Evolutionary conservation across 1,140 invertebrate genomes (phyloP), one percentile per base, ranked within the genome.

Genomic region (Eupristina koningsbergeri): DNA sequence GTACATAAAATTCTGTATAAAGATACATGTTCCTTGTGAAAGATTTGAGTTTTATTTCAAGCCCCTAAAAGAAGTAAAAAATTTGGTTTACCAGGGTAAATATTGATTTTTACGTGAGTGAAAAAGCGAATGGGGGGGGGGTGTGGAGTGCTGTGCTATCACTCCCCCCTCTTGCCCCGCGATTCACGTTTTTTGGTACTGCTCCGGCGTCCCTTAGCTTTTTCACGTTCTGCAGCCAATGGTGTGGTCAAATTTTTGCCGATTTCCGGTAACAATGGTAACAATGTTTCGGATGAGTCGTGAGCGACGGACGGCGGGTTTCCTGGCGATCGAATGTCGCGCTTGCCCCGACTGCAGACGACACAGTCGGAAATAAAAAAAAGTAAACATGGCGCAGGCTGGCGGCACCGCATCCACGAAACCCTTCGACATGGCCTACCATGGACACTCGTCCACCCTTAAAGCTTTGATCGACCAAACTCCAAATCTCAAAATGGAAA

Each of bases 351-450:
- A 29, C 11, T 6, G 31, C 64, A 67, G 64, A 36, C 63, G 63
- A n/a, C 6, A 73, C 73, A 53, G 26, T 75, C 5, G 41, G 53
- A 75, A 5, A 3, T 26, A 58, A 58, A n/a, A n/a, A n/a, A n/a
- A 76, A 6, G 1, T 2, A 26, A 67, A 76, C 73, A 85, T 85
- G 84, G 50, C 80, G 39, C 17, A 69, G 47, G 34, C 71, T 50
- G 75, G 74, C 15, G 50, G 47, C 6, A 22, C 82, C 63, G 85
- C 86, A 31, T 83, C n/a, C n/a, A n/a, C 81, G 17, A 86, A 85
- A 7, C 67, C 86, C 22, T 89, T 86, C 61, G 91, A 92, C 64
- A 73, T 92, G 86, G 91, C 91, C 7, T 92, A 92, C 85, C 87
- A 86, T 29, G 91, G 91, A 39, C 89, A 90, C 85, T 84, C 83